Conservation (phyloP, 2,113 vertebrate species). For the Ciconia maguari region DNA sequence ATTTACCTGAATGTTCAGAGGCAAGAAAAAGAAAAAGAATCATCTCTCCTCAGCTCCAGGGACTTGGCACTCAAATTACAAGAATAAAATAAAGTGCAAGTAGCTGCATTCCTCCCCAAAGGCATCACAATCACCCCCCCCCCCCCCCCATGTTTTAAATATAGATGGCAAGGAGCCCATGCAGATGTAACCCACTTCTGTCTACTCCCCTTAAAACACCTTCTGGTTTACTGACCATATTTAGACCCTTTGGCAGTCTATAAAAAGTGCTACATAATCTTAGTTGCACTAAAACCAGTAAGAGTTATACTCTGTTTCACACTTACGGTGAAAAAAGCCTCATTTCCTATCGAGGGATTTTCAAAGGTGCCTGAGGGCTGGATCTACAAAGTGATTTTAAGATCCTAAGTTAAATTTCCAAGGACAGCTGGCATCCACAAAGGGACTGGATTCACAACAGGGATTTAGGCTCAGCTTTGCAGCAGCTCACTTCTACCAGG, state of each 20-base stretch:
- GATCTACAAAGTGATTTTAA: conserved; percentile 24
- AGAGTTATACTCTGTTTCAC: conserved; percentile 18
- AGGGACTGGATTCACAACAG: neutral
- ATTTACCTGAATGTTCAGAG: neutral
- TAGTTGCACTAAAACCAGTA: neutral
- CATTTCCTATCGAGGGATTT: conserved; percentile 38
- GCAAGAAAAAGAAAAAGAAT: neutral
- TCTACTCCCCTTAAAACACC: conserved; percentile 16
- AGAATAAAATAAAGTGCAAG: neutral
- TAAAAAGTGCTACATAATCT: conserved; percentile 54
- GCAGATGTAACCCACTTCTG: neutral
- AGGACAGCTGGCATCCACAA: neutral
- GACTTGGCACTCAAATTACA: neutral
- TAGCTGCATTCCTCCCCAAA: neutral
- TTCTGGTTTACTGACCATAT: conserved; percentile 45
- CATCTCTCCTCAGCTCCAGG: neutral
- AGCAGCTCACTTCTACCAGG: neutral
- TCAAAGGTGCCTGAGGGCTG: neutral
- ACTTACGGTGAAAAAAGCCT: neutral
- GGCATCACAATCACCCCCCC: neutral
- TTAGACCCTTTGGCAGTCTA: conserved; percentile 54
- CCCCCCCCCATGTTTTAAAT: neutral
- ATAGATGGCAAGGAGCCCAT: neutral
- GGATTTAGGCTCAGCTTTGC: neutral
- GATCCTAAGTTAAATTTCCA: neutral